Evolutionary conservation across 2,113 vertebrate genomes (phyloP).

Genomic region (Actenoides hombroni): DNA sequence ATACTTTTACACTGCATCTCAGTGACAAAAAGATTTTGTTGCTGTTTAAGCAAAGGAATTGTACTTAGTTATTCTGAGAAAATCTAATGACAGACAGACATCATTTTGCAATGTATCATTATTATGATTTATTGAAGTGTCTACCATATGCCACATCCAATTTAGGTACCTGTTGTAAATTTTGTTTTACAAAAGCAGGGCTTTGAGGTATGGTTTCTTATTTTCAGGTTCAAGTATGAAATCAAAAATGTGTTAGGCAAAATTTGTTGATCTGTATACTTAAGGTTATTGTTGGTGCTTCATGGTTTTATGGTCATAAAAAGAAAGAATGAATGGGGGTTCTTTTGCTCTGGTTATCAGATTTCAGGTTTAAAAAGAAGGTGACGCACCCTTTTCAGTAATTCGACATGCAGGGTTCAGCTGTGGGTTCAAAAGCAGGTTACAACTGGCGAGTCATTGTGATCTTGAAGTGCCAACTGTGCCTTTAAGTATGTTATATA

Average conservation of each 20-base stretch:
- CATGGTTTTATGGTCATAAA: conserved; percentile 40
- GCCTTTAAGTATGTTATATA: conserved; percentile 42
- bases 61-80: neutral
- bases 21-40: neutral
- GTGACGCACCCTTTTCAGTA: conserved; percentile 53
- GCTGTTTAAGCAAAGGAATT: neutral
- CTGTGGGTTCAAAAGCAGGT: conserved; percentile 53
- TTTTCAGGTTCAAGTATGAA: conserved; percentile 52
- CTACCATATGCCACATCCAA: neutral
- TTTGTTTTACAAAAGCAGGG: neutral
- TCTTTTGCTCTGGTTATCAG: conserved; percentile 58
- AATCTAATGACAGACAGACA: neutral
- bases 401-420: conserved; percentile 28
- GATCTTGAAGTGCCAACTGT: conserved; percentile 43
- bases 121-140: neutral
- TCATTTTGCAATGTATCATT: neutral
- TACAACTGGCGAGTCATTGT: conserved; percentile 52
- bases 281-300: conserved; percentile 49
- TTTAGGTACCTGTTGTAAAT: neutral
- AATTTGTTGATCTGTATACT: conserved; percentile 18
- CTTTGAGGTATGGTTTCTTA: neutral
- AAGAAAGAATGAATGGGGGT: conserved; percentile 60
- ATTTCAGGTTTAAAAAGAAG: conserved; percentile 62
- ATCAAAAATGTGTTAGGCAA: conserved; percentile 26
- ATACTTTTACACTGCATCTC: neutral